These are phyloP conservation scores for Toxotes lorentzi DNA, from an alignment of 2,797 vertebrate genomes.

Conservation along the genomic window DNA sequence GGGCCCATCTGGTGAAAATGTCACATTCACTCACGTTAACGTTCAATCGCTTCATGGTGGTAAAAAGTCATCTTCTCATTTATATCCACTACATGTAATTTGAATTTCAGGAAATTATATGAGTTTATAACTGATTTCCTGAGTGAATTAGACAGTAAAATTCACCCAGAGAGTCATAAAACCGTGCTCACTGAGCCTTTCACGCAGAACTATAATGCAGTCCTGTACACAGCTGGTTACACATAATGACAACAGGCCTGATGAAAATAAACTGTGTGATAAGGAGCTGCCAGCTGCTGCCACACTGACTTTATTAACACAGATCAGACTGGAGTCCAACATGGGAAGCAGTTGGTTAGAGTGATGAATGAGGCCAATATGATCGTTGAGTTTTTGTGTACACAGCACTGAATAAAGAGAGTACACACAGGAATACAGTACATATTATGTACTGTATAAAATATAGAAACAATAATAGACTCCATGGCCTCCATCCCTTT, in stretches of 20 bases:
- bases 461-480: not conserved
- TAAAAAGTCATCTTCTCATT: not conserved
- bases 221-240: slow-evolving; percentile 40
- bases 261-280: slow-evolving; percentile 51
- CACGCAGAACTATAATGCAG: not conserved
- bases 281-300: slow-evolving; percentile 63
- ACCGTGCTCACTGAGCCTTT: slow-evolving; percentile 14
- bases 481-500: too few species aligned
- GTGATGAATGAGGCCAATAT: not conserved
- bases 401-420: not conserved
- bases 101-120: slow-evolving; percentile 19
- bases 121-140: slow-evolving; percentile 37
- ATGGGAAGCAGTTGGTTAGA: slow-evolving; percentile 3
- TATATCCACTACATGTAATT: not conserved
- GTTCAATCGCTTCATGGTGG: not conserved
- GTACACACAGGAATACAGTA: not conserved
- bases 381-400: too few species aligned
- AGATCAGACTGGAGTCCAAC: slow-evolving; percentile 1
- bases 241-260: slow-evolving; percentile 33
- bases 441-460: not conserved
- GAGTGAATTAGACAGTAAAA: slow-evolving; percentile 30
- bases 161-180: slow-evolving; percentile 45
- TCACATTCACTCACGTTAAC: too few species aligned
- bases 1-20: not conserved
- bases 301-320: slow-evolving; percentile 34